phyloP scores from a whole-genome alignment of 35 echinoderm and acorn worm species.

The Strongylocentrotus purpuratus region DNA sequence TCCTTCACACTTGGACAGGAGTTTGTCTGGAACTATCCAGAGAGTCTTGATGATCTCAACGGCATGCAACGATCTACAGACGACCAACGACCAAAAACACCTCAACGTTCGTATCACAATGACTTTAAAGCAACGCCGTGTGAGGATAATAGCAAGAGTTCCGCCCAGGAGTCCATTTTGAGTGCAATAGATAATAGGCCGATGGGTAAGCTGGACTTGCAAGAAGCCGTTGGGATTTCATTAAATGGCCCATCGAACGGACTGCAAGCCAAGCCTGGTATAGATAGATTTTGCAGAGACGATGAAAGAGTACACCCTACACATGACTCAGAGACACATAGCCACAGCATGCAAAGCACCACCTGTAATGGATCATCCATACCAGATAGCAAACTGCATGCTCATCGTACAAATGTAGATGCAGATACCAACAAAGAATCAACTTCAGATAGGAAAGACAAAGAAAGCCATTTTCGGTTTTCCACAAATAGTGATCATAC shows the following conservation, averaged over 20 bases:
- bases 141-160: neutral
- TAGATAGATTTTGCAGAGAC: neutral
- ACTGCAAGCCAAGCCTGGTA: neutral
- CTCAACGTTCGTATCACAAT: neutral
- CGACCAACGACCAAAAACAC: neutral
- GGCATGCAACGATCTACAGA: neutral
- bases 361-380: neutral
- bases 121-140: neutral
- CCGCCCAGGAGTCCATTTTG: neutral
- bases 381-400: neutral
- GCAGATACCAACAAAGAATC: neutral
- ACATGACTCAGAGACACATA: neutral
- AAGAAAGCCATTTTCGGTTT: neutral
- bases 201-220: neutral
- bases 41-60: conserved; percentile 56
- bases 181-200: conserved; percentile 8
- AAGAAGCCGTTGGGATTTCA: neutral
- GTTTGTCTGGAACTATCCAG: conserved; percentile 82
- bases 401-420: neutral
- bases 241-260: neutral
- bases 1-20: conserved; percentile 76
- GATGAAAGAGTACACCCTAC: neutral
- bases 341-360: neutral
- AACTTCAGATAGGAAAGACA: neutral
- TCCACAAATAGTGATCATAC: too few species aligned